Percentiles rank a stretch among this genome's conserved stretches.
Conservation (phyloP, 30 jellyfish, hydroid and myxozoan species). For the Morbakka virulenta region DNA sequence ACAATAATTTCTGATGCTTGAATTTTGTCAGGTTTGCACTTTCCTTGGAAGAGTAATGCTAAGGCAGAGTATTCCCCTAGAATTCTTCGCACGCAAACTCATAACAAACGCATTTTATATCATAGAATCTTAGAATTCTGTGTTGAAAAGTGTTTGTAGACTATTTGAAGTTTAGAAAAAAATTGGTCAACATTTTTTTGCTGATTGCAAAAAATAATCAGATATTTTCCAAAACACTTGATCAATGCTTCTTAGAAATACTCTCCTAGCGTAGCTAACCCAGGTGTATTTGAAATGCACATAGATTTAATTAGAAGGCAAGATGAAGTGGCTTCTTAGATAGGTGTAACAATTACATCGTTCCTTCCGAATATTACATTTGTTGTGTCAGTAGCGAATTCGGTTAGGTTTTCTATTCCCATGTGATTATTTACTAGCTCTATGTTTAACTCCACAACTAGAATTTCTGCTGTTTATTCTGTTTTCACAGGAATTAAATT, state of each 20-base stretch:
- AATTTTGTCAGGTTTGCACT: neutral
- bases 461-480: slow-evolving; percentile 15
- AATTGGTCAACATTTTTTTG: neutral
- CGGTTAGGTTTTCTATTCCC: neutral
- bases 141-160: slow-evolving; percentile 6
- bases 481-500: neutral
- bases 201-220: slow-evolving; percentile 2
- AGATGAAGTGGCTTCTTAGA: slow-evolving; percentile 15
- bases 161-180: neutral
- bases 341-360: slow-evolving; percentile 1
- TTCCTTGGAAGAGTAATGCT: neutral
- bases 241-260: neutral
- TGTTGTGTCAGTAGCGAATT: slow-evolving; percentile 4
- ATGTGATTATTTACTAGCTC: neutral
- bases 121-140: slow-evolving; percentile 10
- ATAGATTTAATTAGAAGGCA: neutral
- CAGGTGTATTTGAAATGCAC: slow-evolving; percentile 4
- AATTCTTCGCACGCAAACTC: slow-evolving; percentile 4
- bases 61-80: slow-evolving; percentile 4
- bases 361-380: slow-evolving; percentile 1
- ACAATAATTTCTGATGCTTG: neutral
- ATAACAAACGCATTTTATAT: neutral
- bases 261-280: neutral
- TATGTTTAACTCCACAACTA: neutral
- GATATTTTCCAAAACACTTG: neutral